Evolutionary conservation across 2,113 vertebrate species (phyloP), one percentile per base, ranked within the genome.

Genomic region (Mugil cephalus): DNA sequence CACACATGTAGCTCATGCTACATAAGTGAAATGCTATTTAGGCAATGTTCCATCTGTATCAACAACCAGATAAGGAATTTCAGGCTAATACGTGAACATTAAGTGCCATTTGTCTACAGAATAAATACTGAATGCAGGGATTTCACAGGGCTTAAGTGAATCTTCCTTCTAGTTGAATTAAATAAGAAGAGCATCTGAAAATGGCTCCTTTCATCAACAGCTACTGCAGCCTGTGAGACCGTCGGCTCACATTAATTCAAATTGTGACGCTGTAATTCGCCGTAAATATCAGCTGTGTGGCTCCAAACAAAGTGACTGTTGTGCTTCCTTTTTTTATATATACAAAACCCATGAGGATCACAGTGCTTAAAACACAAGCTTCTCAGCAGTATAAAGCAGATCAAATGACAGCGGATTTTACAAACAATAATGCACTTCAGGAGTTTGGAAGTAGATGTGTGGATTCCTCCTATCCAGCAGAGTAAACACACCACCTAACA

Each of bases 401-500:
- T 21, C 1, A 17, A 69, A 76, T 11, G 30, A 54, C 42, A 50
- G 34, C 30, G 21, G 34, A 46, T 82, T 62, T 73, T 52, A 58
- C 67, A 70, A 77, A 56, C 61, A 67, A 11, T 56, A 50, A 30
- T 56, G 50, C 63, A 53, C 38, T 52, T 74, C 18, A 40, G 72
- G 69, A 76, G 55, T 48, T 66, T 21, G 7, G 60, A 74, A 76
- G 70, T 80, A 43, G 75, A 77, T 70, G 68, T 8, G 14, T 65
- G 36, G 18, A 70, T 87, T 80, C 66, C 58, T 77, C 73, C 56
- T 7, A 2, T 38, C 34, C 58, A 43, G 54, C 58, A 85, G 66
- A 78, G 69, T 85, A 85, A 89, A 90, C 83, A 83, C 24, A 58
- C 24, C 24, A 30, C 24, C 24, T 30, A 56, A 59, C 73, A 9